phyloP scores from a whole-genome alignment of 2,888 invertebrate species.

The Athrips mouffetella region DNA sequence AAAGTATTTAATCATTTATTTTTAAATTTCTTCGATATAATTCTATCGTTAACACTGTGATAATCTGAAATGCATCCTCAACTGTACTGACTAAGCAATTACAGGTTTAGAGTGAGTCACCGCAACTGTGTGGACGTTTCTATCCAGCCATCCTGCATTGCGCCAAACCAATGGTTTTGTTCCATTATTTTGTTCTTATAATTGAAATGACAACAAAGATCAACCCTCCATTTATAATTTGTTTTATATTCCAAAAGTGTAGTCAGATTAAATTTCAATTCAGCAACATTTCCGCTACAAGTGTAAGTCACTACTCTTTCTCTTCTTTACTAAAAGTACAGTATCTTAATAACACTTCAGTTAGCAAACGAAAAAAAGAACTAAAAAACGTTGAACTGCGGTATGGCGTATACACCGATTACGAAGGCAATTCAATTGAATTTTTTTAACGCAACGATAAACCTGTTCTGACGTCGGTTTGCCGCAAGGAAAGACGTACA shows the following conservation, averaged over 20 bases:
- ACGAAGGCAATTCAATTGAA: constrained; percentile 35
- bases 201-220: constrained; percentile 45
- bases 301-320: neutral
- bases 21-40: neutral
- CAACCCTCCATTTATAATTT: constrained; percentile 30
- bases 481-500: constrained; percentile 63
- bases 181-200: constrained; percentile 55
- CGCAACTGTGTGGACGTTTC: constrained; percentile 56
- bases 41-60: neutral
- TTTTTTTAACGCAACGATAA: constrained; percentile 59
- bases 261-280: neutral
- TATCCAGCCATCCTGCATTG: constrained; percentile 68
- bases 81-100: constrained; percentile 50
- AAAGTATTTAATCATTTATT: too few species aligned
- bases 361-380: neutral
- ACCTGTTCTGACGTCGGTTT: constrained; percentile 62
- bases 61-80: constrained; percentile 40
- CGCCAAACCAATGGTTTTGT: constrained; percentile 65
- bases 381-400: constrained; percentile 17
- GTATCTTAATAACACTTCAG: constrained; percentile 34
- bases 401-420: constrained; percentile 20
- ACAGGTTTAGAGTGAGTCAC: constrained; percentile 59
- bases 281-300: neutral
- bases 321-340: neutral
- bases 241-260: constrained; percentile 17